phyloP scores from a whole-genome alignment of 2,113 vertebrate species.

The Dromas ardeola region DNA sequence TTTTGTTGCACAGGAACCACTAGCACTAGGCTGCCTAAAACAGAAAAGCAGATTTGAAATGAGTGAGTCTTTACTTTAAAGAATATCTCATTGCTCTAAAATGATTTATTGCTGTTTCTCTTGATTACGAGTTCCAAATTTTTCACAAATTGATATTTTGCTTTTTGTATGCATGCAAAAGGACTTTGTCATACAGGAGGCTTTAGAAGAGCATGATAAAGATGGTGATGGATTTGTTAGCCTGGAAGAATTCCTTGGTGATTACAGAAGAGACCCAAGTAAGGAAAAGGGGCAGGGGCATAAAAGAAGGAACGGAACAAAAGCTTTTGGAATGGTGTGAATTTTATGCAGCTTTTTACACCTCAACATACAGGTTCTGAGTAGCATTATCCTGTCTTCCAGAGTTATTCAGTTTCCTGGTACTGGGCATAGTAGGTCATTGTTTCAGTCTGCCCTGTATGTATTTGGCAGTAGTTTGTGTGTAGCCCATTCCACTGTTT shows the following conservation, averaged over 20 bases:
- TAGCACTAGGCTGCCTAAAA: neutral
- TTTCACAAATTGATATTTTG: neutral
- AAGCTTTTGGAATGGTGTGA: neutral
- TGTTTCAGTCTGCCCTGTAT: neutral
- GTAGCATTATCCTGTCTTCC: neutral
- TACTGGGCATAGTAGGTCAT: neutral
- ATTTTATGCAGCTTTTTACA: neutral
- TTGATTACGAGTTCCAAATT: neutral
- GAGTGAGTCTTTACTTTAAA: neutral
- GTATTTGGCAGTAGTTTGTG: neutral
- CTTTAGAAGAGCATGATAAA: conserved; percentile 90
- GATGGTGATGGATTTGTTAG: conserved; percentile 90
- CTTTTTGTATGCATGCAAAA: conserved; percentile 51
- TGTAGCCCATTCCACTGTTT: neutral
- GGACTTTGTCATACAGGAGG: conserved; percentile 96
- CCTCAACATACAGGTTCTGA: neutral
- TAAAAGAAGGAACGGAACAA: neutral
- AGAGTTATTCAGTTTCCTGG: neutral
- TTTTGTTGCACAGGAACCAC: neutral
- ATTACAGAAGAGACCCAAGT: conserved; percentile 88
- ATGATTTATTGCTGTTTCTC: neutral
- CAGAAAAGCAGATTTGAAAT: neutral
- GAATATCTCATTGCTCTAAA: neutral
- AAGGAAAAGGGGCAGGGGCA: conserved; percentile 21
- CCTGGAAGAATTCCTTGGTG: conserved; percentile 92